Conservation (phyloP, 2,888 invertebrate genomes). For the Pammene fasciana region DNA sequence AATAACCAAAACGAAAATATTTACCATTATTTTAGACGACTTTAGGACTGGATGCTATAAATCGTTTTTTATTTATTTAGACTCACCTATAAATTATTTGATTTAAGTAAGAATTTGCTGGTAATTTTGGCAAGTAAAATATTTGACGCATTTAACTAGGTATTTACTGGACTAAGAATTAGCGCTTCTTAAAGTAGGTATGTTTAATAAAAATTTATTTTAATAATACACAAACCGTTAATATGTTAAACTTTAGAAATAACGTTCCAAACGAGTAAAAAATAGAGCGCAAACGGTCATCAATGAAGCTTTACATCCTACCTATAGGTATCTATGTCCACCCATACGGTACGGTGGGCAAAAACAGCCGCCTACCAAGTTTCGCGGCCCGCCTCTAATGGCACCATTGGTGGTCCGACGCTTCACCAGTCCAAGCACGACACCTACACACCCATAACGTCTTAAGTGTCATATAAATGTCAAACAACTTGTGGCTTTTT, state of each 20-base stretch:
- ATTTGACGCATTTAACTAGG: too few relatives aligned
- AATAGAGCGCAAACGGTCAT: neutral
- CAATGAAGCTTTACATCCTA: constrained; percentile 3
- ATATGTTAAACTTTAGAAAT: too few relatives aligned
- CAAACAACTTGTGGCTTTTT: neutral
- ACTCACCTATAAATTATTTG: too few relatives aligned
- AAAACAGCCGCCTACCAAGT: constrained; percentile 51
- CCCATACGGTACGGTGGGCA: constrained; percentile 42
- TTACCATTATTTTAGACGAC: neutral
- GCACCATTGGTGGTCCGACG: constrained; percentile 56
- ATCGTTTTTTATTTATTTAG: neutral
- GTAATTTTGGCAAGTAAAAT: too few relatives aligned
- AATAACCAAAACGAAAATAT: neutral
- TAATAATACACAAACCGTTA: too few relatives aligned
- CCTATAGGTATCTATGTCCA: constrained; percentile 17
- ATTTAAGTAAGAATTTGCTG: neutral
- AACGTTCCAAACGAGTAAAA: neutral
- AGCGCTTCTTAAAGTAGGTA: too few relatives aligned
- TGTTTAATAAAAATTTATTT: too few relatives aligned
- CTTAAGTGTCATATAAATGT: neutral
- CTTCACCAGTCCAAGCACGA: constrained; percentile 47
- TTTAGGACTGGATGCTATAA: neutral
- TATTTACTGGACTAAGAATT: too few relatives aligned
- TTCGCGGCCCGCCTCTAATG: constrained; percentile 46
- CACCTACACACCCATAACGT: neutral